A percentile compares a stretch with the other conserved stretches of the same genome.
These are phyloP conservation scores for Calosoma granatense DNA, from an alignment of 1,140 invertebrate genomes.

Conservation along the genomic window DNA sequence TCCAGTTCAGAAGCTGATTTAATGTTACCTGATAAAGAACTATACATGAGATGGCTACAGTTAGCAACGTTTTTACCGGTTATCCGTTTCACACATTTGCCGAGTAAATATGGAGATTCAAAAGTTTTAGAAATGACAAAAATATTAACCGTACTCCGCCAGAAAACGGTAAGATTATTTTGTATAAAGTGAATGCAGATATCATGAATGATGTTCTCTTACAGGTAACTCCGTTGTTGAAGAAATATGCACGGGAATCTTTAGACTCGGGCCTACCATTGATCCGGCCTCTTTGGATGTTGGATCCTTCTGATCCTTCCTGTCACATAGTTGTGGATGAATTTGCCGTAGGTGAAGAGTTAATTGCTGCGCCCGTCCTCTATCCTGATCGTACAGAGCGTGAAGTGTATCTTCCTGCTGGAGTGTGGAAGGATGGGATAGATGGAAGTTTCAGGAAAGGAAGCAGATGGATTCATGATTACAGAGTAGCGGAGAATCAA, in stretches of 20 bases:
- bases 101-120: slow-evolving; percentile 74
- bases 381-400: slow-evolving; percentile 43
- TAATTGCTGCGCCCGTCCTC: slow-evolving; percentile 85
- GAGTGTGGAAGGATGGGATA: slow-evolving; percentile 84
- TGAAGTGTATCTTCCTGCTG: slow-evolving; percentile 74
- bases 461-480: slow-evolving; percentile 80
- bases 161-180: slow-evolving; percentile 48
- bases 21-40: slow-evolving; percentile 65
- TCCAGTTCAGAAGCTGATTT: slow-evolving; percentile 43
- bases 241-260: slow-evolving; percentile 63
- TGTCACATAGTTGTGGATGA: slow-evolving; percentile 75
- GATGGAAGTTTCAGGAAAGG: slow-evolving; percentile 75
- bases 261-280: slow-evolving; percentile 71
- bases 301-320: slow-evolving; percentile 68
- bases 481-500: slow-evolving; percentile 65
- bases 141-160: slow-evolving; percentile 60
- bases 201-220: slow-evolving; percentile 13
- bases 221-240: slow-evolving; percentile 59
- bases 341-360: slow-evolving; percentile 81
- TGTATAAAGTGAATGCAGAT: slow-evolving; percentile 6
- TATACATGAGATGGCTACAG: slow-evolving; percentile 93
- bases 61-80: slow-evolving; percentile 85
- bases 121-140: slow-evolving; percentile 67
- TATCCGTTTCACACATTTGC: slow-evolving; percentile 81
- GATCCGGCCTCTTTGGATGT: slow-evolving; percentile 86